Evolutionary conservation across 2,797 vertebrate species (phyloP).

Genomic region (Melopsittacus undulatus): DNA sequence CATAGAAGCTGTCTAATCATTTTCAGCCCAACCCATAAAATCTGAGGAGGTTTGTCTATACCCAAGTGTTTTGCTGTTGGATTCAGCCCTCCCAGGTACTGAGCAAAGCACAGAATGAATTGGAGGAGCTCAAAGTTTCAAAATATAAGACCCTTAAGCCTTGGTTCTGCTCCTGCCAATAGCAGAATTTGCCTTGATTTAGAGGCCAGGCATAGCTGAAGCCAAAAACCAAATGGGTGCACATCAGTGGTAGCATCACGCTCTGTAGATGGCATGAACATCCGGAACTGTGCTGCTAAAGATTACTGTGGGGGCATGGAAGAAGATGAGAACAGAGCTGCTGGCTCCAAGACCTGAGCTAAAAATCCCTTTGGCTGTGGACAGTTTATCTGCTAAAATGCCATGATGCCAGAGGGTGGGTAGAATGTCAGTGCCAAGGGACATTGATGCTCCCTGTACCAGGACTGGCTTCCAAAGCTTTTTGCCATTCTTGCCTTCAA

Average conservation of each 20-base stretch:
- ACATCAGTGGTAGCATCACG: neutral
- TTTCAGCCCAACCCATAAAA: neutral
- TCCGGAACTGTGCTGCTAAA: neutral
- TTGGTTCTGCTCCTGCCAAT: neutral
- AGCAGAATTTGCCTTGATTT: neutral
- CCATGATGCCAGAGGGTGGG: neutral
- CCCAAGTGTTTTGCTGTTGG: neutral
- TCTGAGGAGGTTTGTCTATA: neutral
- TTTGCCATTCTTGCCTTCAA: neutral
- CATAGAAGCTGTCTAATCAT: neutral
- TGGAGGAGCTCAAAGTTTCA: neutral
- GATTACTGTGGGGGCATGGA: neutral
- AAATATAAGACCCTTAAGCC: neutral
- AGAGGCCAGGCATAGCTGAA: neutral
- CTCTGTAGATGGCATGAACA: neutral
- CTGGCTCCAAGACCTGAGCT: neutral
- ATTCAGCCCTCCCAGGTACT: neutral
- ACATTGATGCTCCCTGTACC: accelerated
- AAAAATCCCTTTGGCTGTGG: neutral
- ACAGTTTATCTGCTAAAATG: neutral
- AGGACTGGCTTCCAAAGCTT: neutral
- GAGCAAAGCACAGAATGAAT: neutral
- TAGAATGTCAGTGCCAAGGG: neutral
- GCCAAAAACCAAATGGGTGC: neutral
- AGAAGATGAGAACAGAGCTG: neutral